Percentiles rank a stretch among this genome's conserved stretches.
Evolutionary conservation across 2,797 vertebrate genomes (phyloP).

Genomic region (Channallabes apus): DNA sequence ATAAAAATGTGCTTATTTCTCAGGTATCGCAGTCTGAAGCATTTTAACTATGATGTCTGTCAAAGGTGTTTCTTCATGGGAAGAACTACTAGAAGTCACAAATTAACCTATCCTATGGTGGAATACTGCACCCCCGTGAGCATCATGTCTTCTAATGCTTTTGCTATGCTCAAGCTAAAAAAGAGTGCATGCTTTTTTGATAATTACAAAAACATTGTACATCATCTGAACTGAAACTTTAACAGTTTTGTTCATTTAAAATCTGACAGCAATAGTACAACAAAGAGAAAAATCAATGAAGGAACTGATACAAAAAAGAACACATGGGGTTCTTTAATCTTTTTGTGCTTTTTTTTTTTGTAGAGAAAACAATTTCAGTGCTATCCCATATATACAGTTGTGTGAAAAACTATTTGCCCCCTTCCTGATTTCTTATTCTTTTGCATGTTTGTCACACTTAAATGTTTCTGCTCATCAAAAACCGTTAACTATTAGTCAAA

Average conservation of each 20-base stretch:
- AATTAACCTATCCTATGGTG: conserved; percentile 85
- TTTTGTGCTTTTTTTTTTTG: background rate
- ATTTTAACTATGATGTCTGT: conserved; percentile 87
- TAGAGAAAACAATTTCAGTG: background rate
- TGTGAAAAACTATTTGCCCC: too few species aligned
- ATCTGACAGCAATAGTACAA: background rate
- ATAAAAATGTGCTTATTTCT: conserved; percentile 10
- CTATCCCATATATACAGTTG: too few species aligned
- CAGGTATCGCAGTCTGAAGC: conserved; percentile 85
- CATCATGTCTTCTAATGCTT: background rate
- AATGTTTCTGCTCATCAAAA: too few species aligned
- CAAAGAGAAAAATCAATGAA: background rate
- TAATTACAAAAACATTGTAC: background rate
- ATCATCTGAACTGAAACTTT: background rate
- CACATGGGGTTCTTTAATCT: background rate
- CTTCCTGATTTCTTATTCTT: too few species aligned
- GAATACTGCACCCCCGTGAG: conserved; percentile 85
- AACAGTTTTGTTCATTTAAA: background rate
- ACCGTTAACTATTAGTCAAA: too few species aligned
- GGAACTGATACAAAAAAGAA: background rate
- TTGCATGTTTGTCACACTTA: too few species aligned
- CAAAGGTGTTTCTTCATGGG: conserved; percentile 87
- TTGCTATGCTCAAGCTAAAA: background rate
- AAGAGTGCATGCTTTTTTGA: background rate
- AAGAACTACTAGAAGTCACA: conserved; percentile 82